A percentile compares a stretch with the other conserved stretches of the same genome.
Conservation (phyloP, 1,140 invertebrate species). For the Rhyzopertha dominica region DNA sequence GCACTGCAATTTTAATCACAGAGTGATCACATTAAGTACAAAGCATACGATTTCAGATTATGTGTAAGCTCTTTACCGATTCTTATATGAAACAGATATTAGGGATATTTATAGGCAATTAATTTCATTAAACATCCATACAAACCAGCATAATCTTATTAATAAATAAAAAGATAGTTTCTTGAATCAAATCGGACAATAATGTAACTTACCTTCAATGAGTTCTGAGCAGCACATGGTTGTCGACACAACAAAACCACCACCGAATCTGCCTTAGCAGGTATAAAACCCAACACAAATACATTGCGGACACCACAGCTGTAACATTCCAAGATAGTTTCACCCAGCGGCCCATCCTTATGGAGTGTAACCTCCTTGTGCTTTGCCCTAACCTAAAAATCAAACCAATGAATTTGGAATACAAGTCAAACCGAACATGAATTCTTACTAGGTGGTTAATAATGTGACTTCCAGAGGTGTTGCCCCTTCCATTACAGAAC, state of each 20-base stretch:
- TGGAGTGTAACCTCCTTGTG: conserved; percentile 99
- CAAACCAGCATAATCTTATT: too few species aligned
- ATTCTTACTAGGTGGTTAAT: conserved; percentile 85
- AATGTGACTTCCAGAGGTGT: conserved; percentile 97
- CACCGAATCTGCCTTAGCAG: conserved; percentile 97
- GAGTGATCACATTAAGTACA: too few species aligned
- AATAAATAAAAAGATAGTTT: too few species aligned
- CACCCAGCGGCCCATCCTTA: conserved; percentile 94
- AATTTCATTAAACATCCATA: too few species aligned
- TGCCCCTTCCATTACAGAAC: conserved; percentile 99
- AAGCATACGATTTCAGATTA: too few species aligned
- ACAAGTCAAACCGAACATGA: not conserved
- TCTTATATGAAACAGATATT: too few species aligned
- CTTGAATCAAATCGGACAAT: too few species aligned
- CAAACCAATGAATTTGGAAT: conserved; percentile 3
- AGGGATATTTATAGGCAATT: too few species aligned
- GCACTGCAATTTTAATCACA: too few species aligned
- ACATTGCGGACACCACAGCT: conserved; percentile 97
- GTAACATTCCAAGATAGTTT: conserved; percentile 97
- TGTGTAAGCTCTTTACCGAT: too few species aligned
- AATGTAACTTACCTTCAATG: conserved; percentile 45
- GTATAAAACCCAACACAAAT: conserved; percentile 97
- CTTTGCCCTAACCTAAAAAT: conserved; percentile 72
- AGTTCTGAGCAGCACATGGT: conserved; percentile 95
- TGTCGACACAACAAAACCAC: conserved; percentile 96